A percentile compares a stretch with the other conserved stretches of the same genome.
Conservation (phyloP, 2,797 vertebrate species). For the Sphenodon punctatus region DNA sequence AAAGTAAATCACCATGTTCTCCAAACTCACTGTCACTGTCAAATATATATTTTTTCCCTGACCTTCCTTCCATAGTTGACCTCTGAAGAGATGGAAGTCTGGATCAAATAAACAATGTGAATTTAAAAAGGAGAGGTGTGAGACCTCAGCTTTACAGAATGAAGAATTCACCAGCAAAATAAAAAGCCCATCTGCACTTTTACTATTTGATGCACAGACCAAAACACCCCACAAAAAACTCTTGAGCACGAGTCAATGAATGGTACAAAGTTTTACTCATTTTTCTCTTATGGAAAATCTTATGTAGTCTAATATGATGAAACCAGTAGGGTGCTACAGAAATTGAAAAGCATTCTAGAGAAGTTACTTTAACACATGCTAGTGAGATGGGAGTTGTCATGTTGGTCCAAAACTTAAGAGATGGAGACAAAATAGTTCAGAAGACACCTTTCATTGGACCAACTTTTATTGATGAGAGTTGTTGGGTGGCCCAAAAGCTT, state of each 20-base stretch:
- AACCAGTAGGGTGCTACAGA: not conserved
- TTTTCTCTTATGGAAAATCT: not conserved
- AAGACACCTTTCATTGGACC: no score
- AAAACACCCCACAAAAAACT: no score
- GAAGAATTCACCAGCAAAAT: not conserved
- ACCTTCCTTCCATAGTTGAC: not conserved
- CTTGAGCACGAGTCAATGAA: fast-evolving
- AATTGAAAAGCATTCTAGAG: not conserved
- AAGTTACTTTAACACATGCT: not conserved
- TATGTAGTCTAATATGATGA: not conserved
- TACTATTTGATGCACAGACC: not conserved
- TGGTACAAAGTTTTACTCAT: not conserved
- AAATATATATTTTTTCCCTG: not conserved
- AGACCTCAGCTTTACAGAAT: not conserved
- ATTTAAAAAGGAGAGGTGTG: not conserved
- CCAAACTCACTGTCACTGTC: not conserved
- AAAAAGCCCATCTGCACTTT: not conserved
- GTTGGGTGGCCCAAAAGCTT: no score
- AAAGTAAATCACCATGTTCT: not conserved
- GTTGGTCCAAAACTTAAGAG: no score
- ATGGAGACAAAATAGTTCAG: no score
- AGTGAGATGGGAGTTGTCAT: no score
- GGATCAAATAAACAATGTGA: not conserved
- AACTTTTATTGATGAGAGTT: no score
- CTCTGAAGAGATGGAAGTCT: not conserved